A percentile compares a stretch with the other conserved stretches of the same genome.
Conservation (phyloP, 2,113 vertebrate genomes). For the Lycocorax pyrrhopterus region DNA sequence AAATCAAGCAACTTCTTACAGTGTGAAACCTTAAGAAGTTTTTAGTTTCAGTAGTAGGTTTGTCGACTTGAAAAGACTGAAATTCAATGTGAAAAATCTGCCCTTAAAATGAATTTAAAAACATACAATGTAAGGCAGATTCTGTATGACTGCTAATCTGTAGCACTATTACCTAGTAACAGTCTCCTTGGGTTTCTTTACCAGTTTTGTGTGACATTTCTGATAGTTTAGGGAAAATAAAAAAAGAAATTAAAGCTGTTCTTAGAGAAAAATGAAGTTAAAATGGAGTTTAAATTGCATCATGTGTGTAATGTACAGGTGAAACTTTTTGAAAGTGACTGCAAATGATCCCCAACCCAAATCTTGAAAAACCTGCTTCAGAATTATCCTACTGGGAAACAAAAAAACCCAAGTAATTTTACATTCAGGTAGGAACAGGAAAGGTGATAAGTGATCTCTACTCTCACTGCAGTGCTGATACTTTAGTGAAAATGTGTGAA, state of each 20-base stretch:
- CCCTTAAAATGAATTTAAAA: background rate
- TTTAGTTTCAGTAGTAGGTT: background rate
- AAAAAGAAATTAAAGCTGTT: background rate
- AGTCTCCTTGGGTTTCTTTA: slow-evolving; percentile 13
- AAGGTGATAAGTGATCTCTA: background rate
- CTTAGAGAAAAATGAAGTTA: background rate
- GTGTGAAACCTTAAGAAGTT: background rate
- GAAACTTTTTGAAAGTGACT: slow-evolving; percentile 22
- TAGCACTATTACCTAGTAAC: background rate
- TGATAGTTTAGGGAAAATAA: slow-evolving; percentile 34
- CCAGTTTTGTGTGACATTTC: slow-evolving; percentile 2
- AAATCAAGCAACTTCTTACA: background rate
- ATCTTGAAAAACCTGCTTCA: background rate
- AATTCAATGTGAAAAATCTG: background rate
- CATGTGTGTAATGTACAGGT: background rate
- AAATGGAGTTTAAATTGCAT: slow-evolving; percentile 20
- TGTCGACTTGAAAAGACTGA: background rate
- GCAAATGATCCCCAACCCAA: background rate
- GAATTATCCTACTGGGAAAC: background rate
- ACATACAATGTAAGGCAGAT: background rate
- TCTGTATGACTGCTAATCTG: background rate
- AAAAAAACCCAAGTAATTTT: background rate
- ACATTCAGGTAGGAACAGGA: background rate
- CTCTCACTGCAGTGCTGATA: background rate
- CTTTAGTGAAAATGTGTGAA: background rate